phyloP scores from a whole-genome alignment of 2,113 vertebrate species.

The Ochotona princeps region DNA sequence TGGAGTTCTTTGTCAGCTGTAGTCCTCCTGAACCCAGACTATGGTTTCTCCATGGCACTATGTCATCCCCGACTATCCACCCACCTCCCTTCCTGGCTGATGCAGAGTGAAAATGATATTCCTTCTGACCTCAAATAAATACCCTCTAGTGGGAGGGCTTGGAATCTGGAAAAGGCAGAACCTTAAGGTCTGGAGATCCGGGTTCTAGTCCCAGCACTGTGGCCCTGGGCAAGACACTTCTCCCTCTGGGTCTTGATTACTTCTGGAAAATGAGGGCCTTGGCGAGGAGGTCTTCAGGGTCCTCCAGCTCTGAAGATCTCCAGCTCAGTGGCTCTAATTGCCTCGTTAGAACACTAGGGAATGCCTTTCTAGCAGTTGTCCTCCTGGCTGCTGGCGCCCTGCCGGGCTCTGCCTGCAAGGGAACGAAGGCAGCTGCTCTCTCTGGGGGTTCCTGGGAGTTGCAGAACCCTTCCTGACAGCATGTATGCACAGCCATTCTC shows the following conservation, averaged over 20 bases:
- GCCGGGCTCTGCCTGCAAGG: conserved; percentile 70
- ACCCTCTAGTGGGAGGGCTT: neutral
- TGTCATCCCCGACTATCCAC: too few relatives aligned
- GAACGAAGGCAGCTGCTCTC: conserved; percentile 73
- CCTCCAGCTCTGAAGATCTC: neutral
- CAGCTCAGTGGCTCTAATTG: conserved; percentile 65
- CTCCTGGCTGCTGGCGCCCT: conserved; percentile 58
- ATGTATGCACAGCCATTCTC: conserved; percentile 20
- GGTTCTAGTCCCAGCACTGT: neutral
- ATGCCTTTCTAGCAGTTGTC: conserved; percentile 59
- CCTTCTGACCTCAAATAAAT: neutral
- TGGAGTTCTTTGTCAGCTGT: neutral
- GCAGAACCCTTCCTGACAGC: neutral
- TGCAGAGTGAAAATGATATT: neutral
- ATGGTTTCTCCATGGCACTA: too few relatives aligned
- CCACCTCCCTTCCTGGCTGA: neutral
- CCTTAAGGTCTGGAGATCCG: neutral
- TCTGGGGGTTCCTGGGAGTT: conserved; percentile 33
- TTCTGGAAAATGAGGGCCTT: conserved; percentile 36
- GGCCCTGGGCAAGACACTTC: neutral
- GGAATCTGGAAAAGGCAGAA: neutral
- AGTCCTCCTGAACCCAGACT: too few relatives aligned
- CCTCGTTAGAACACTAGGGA: conserved; percentile 72
- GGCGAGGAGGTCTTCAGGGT: neutral
- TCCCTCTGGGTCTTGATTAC: neutral